Evolutionary conservation across 2,113 vertebrate genomes (phyloP).

Genomic region (Antigone vipio): DNA sequence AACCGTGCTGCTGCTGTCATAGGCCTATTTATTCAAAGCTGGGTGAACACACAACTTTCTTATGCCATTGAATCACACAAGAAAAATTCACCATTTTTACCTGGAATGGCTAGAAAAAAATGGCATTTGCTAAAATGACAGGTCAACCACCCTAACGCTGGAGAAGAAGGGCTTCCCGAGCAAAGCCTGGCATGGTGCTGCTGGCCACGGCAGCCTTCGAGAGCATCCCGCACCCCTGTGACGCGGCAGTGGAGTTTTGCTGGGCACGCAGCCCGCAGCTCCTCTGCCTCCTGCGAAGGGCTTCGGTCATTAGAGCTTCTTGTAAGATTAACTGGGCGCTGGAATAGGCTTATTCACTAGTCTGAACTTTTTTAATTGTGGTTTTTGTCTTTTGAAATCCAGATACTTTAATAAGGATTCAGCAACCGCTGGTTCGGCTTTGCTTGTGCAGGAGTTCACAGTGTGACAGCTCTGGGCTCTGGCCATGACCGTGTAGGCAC

Average conservation of each 20-base stretch:
- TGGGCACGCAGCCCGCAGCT: neutral
- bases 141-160: rapidly evolving
- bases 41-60: neutral
- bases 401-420: neutral
- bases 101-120: neutral
- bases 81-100: neutral
- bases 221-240: neutral
- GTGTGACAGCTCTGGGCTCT: neutral
- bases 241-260: rapidly evolving
- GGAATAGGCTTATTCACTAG: neutral
- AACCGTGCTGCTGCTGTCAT: neutral
- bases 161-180: neutral
- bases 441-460: neutral
- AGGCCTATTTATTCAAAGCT: neutral
- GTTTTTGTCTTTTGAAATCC: neutral
- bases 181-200: neutral
- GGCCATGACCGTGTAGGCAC: neutral
- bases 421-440: rapidly evolving
- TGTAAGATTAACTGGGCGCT: neutral
- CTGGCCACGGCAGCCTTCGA: neutral
- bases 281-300: neutral
- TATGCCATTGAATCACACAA: neutral
- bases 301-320: neutral
- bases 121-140: neutral
- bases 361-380: neutral